phyloP scores from a whole-genome alignment of 2,797 vertebrate species.

The Leptatherina wallacei region DNA sequence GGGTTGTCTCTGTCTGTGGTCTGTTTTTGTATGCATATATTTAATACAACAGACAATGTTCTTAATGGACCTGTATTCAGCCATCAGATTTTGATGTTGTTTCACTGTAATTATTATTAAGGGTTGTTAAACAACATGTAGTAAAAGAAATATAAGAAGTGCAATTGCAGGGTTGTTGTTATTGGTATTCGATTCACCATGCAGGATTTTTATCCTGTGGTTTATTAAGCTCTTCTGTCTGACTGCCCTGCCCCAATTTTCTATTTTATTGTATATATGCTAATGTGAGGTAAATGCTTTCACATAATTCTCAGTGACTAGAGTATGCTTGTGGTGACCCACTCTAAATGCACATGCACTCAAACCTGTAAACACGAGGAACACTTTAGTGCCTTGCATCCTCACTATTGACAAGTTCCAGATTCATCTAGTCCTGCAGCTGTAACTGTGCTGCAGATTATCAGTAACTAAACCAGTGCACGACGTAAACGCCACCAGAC shows the following conservation, averaged over 20 bases:
- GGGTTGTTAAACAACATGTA: conserved; percentile 99
- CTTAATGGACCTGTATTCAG: conserved; percentile 96
- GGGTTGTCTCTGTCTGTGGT: conserved; percentile 76
- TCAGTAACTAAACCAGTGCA: conserved; percentile 34
- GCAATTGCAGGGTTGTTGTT: conserved; percentile 83
- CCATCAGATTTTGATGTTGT: conserved; percentile 98
- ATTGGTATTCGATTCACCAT: conserved; percentile 62
- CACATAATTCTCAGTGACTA: conserved; percentile 65
- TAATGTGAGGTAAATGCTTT: conserved; percentile 74
- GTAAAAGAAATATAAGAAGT: conserved; percentile 88
- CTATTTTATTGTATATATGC: conserved; percentile 74
- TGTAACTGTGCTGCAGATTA: conserved; percentile 52
- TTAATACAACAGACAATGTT: conserved; percentile 83
- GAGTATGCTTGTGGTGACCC: conserved; percentile 64
- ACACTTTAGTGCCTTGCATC: conserved; percentile 83
- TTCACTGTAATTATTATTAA: conserved; percentile 96
- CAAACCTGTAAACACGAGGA: conserved; percentile 72
- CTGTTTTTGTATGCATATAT: conserved; percentile 80
- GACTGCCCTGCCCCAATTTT: conserved; percentile 70
- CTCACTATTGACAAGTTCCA: conserved; percentile 73
- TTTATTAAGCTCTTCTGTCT: conserved; percentile 76
- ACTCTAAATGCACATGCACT: conserved; percentile 66
- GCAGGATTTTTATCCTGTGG: conserved; percentile 64
- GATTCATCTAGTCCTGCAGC: conserved; percentile 51
- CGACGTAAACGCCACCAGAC: conserved; percentile 3